phyloP scores from a whole-genome alignment of 2,888 invertebrate genomes.

The Neocrepidodera transversa region DNA sequence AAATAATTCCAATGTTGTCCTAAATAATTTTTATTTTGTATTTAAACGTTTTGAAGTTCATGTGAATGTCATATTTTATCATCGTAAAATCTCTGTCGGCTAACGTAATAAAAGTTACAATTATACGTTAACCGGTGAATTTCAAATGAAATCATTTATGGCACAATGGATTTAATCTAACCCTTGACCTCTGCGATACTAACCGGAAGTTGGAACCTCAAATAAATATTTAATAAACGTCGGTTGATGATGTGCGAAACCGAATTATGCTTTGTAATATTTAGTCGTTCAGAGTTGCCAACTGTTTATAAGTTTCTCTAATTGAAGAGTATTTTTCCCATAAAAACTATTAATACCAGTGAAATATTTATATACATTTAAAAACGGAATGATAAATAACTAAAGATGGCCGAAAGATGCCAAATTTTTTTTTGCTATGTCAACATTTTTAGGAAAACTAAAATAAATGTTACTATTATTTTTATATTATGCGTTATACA shows the following conservation, averaged over 20 bases:
- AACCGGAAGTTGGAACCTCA: not conserved
- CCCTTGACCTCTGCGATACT: conserved; percentile 5
- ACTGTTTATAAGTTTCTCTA: too few species aligned
- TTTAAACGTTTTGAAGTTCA: not conserved
- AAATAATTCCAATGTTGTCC: not conserved
- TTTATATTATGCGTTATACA: too few species aligned
- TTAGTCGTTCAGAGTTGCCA: too few species aligned
- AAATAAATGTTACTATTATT: too few species aligned
- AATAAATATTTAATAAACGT: conserved; percentile 4
- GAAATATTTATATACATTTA: too few species aligned
- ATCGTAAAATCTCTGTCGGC: not conserved
- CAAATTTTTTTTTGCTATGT: too few species aligned
- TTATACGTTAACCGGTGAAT: not conserved
- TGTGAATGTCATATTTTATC: not conserved
- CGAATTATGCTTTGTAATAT: not conserved
- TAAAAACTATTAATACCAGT: too few species aligned
- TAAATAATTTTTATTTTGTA: not conserved
- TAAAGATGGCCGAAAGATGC: too few species aligned
- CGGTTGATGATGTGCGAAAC: not conserved
- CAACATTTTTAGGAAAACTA: too few species aligned
- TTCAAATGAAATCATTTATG: not conserved
- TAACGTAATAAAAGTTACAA: not conserved
- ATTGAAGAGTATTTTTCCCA: too few species aligned
- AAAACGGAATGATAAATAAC: too few species aligned
- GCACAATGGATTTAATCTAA: conserved; percentile 12